Percentiles rank a stretch among this genome's conserved stretches.
These are phyloP conservation scores for Morone chrysops DNA, from an alignment of 2,113 vertebrate species.

Conservation along the genomic window DNA sequence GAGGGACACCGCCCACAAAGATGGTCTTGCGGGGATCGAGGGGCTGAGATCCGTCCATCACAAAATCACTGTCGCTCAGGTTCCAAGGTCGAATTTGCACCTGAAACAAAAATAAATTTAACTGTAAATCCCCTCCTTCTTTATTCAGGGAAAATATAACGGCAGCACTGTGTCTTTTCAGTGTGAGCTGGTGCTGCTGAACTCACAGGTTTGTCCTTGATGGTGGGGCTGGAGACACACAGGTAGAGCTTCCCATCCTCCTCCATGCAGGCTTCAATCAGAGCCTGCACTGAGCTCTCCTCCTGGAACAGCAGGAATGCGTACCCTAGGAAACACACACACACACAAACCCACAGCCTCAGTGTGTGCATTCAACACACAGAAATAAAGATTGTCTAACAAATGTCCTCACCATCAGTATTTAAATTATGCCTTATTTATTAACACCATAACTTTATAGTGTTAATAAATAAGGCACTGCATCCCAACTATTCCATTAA, in stretches of 20 bases:
- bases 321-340: conserved; percentile 86
- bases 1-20: conserved; percentile 98
- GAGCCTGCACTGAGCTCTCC: conserved; percentile 96
- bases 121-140: not conserved
- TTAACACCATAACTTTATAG: not conserved
- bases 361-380: not conserved
- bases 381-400: not conserved
- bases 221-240: conserved; percentile 98
- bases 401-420: conserved; percentile 1
- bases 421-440: not conserved
- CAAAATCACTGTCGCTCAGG: conserved; percentile 97
- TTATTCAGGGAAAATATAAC: not conserved
- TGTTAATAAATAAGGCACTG: too few relatives aligned
- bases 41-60: conserved; percentile 98
- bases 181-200: not conserved
- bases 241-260: conserved; percentile 98
- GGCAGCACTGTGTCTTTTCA: not conserved
- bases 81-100: conserved; percentile 99
- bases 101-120: conserved; percentile 73
- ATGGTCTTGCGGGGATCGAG: conserved; percentile 98
- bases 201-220: conserved; percentile 99
- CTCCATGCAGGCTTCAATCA: conserved; percentile 98
- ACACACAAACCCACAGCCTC: not conserved
- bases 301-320: conserved; percentile 99
- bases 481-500: not conserved